Evolutionary conservation across 2,113 vertebrate genomes (phyloP), one percentile per base, ranked within the genome.

Genomic region (Anguilla japonica): DNA sequence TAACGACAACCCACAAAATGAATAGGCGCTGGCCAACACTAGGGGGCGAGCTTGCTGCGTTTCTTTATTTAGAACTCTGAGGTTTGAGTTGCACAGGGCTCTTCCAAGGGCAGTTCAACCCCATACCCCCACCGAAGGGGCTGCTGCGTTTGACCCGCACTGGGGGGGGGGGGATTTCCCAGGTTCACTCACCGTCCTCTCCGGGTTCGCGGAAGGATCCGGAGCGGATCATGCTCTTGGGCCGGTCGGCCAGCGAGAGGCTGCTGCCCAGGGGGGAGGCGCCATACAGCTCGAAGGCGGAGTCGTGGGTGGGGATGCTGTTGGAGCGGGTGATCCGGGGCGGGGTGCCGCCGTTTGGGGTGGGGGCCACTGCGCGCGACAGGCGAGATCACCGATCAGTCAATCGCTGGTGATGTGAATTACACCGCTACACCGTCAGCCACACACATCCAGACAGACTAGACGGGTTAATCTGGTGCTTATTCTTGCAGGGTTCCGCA

Each of bases 301-400:
- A 94, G 86, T 99, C 98, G 79, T 96, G 96, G 86, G 97, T 96
- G 81, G 98, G 98, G 83, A 98, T 99, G 96, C 98, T 99, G 96
- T 98, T 99, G 90, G 98, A 99, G 89, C 98, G 98, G 26, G 97
- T 98, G 93, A 99, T 98, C 94, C 97, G 97, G 0, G 97, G 97
- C 89, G 95, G 89, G 89, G 96, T 81, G 46, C 53, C 71, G 0
- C 87, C 87, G 43, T 94, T 94, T 22, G 96, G 91, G 89, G 97
- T 98, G 90, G 98, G 98, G 89, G 97, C 97, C 94, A 98, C 98
- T 99, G 90, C 90, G 84, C 63, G 83, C 84, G 57, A 75, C 71
- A 75, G 8, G 9, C 34, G 9, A 75, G 8, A 75, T 46, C 8
- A 4, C 43, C 43, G 8, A 46, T 46, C 50, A 84, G 87, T 34